A percentile compares a stretch with the other conserved stretches of the same genome.
phyloP scores from a whole-genome alignment of 1,140 invertebrate species.

The Formica selysi region DNA sequence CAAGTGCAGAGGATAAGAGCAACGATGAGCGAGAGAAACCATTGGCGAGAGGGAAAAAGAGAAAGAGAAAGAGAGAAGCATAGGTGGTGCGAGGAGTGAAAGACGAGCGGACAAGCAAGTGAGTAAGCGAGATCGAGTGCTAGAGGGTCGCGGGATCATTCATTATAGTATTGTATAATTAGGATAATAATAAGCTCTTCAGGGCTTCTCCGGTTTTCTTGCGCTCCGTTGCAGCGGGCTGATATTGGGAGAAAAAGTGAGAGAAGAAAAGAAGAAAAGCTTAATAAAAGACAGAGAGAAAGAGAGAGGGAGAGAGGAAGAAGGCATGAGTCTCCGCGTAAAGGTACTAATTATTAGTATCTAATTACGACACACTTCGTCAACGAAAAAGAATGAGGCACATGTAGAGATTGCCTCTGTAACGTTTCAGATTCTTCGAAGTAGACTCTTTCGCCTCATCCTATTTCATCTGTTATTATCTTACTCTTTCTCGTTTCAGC shows the following conservation, averaged over 20 bases:
- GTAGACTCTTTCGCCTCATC: background rate
- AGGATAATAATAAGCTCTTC: conserved; percentile 86
- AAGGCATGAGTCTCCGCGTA: conserved; percentile 66
- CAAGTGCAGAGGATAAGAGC: conserved; percentile 82
- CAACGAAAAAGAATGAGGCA: conserved; percentile 51
- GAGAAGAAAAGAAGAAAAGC: conserved; percentile 9
- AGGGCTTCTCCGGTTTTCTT: conserved; percentile 80
- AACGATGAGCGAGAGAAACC: conserved; percentile 70
- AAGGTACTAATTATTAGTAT: conserved; percentile 83
- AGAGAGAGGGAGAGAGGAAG: conserved; percentile 58
- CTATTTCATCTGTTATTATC: background rate
- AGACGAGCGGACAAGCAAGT: conserved; percentile 49
- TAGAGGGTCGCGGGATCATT: conserved; percentile 79
- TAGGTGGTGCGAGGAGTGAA: conserved; percentile 52
- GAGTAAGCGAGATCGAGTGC: conserved; percentile 67
- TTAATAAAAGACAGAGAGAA: conserved; percentile 34
- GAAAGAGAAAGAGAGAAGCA: conserved; percentile 34
- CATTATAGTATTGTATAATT: conserved; percentile 86
- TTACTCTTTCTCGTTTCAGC: background rate
- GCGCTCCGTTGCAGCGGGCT: conserved; percentile 74
- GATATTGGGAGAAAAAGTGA: conserved; percentile 32
- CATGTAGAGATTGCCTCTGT: background rate
- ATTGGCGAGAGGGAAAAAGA: conserved; percentile 56
- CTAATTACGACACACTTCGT: conserved; percentile 81
- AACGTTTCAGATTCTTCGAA: conserved; percentile 12